Evolutionary conservation across 2,888 invertebrate species (phyloP), one percentile per base, ranked within the genome.

Genomic region (Hirtodrosophila duncani): DNA sequence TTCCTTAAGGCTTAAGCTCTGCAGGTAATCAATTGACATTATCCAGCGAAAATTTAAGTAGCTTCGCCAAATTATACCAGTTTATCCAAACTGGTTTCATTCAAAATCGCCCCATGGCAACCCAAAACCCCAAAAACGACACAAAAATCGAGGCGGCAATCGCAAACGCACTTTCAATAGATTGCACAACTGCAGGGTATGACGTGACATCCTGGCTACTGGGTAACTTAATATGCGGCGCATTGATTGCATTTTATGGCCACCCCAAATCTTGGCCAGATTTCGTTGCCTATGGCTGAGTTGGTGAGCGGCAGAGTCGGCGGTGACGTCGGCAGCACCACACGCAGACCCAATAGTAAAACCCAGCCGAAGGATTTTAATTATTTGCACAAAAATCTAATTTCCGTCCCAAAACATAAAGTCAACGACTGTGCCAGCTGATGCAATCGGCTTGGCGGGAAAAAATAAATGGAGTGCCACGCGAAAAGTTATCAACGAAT

Each of bases 401-500:
- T 74, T 80, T 74, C 81, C 72, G 72, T 65, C 56, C 64, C 41
- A 24, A 39, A 51, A 36, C 55, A 46, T 17, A 27, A 17, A 39
- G 26, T 24, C 26, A 24, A 27, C 3, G 9, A 23, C 20, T 27
- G 16, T 10, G 11, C 11, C 38, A 9, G 24, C 34, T 59, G 59
- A 59, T 45, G 59, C 59, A 59, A 59, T 58, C 45, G 44, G 33
- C 36, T 13, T 18, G 34, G 38, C 48, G 29, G 29, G 0, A n/a
- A 5, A 11, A 7, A 43, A 27, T 51, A 58, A 48, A 34, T 27
- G 48, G 43, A 61, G 64, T 64, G 53, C 67, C 69, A 72, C 52
- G 58, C 52, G n/a, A 71, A 67, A 69, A 71, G 64, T 60, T 69
- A 74, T 66, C 78, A 55, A 55, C 63, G 74, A 78, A 71, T 71